Percentiles rank a stretch among this genome's conserved stretches.
phyloP scores from a whole-genome alignment of 2,797 vertebrate genomes.

The Alectoris magna region DNA sequence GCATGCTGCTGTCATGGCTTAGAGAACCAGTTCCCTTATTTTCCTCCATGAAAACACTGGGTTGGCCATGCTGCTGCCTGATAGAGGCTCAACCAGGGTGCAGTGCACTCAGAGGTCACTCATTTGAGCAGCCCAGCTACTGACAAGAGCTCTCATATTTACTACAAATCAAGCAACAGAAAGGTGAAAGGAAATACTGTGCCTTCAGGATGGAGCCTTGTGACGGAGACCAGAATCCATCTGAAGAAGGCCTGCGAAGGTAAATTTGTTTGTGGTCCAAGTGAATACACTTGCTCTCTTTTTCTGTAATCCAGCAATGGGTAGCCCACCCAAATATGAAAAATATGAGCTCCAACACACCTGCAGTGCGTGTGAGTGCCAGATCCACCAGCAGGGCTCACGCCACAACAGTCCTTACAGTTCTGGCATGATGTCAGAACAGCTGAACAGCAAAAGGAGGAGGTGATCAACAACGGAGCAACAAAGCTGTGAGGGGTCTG shows the following conservation, averaged over 20 bases:
- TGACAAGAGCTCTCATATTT: not conserved
- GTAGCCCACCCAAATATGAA: not conserved
- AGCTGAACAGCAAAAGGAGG: not conserved
- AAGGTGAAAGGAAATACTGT: not conserved
- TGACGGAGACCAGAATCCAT: not conserved
- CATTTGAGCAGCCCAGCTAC: not conserved
- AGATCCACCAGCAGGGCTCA: not conserved
- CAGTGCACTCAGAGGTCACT: not conserved
- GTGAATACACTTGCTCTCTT: not conserved
- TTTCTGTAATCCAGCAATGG: not conserved
- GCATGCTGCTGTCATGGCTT: not conserved
- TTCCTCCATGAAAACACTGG: not conserved
- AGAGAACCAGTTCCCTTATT: not conserved
- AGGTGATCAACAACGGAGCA: not conserved
- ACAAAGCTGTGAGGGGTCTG: no score
- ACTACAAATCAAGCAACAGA: not conserved
- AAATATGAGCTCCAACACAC: not conserved
- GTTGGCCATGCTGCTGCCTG: not conserved
- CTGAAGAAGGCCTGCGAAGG: fast-evolving
- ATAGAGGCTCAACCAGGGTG: not conserved
- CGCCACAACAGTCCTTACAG: not conserved
- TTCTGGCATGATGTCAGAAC: not conserved
- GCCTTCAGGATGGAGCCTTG: not conserved
- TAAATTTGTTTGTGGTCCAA: not conserved
- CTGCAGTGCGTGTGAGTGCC: not conserved